Conservation (phyloP, 2,888 invertebrate species). For the Ypsolopha scabrella region DNA sequence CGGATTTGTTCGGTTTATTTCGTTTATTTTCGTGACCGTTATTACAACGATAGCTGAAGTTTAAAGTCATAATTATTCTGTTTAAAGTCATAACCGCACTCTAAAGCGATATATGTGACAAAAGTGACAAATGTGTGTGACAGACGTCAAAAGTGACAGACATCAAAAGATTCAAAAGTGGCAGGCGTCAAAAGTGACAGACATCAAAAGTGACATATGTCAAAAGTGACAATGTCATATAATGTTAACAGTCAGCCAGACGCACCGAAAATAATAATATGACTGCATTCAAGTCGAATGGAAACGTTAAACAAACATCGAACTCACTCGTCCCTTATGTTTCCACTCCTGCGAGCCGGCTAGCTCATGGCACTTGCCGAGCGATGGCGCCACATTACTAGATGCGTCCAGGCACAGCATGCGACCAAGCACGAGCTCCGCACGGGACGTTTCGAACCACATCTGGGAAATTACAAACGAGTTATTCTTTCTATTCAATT, state of each 20-base stretch:
- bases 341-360: conserved; percentile 94
- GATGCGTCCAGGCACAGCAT: conserved; percentile 87
- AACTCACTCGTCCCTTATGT: conserved; percentile 76
- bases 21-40: no score
- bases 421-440: conserved; percentile 86
- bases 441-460: conserved; percentile 87
- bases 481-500: no score
- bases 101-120: no score
- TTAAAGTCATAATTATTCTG: no score
- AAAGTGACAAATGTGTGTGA: no score
- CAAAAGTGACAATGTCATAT: background rate
- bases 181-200: background rate
- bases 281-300: no score
- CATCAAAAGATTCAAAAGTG: no score
- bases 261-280: conserved; percentile 8
- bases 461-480: conserved; percentile 54
- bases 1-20: no score
- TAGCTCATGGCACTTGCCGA: conserved; percentile 94
- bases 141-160: no score
- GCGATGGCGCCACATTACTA: conserved; percentile 72
- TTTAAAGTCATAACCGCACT: no score
- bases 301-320: background rate
- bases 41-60: no score
- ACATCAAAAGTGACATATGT: background rate
- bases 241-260: background rate